Percentiles rank a stretch among this genome's conserved stretches.
Conservation (phyloP, 2,797 vertebrate species). For the Eulemur albifrons region DNA sequence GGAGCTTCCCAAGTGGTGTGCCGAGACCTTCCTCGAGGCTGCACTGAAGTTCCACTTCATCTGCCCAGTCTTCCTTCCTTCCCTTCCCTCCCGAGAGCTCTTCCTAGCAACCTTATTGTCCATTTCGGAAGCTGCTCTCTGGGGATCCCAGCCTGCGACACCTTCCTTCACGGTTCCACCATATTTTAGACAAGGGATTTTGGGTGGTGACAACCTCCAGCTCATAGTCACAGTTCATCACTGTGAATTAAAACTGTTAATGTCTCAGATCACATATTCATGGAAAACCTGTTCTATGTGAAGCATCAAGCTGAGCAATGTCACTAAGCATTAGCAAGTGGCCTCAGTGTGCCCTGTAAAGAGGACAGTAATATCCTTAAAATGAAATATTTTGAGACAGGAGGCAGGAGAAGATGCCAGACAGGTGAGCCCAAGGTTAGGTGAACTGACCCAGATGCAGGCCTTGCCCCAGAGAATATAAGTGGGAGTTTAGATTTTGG, state of each 20-base stretch:
- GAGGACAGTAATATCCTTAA: neutral
- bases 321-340: neutral
- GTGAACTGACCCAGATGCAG: neutral
- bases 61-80: neutral
- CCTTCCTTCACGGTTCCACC: neutral
- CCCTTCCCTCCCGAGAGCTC: neutral
- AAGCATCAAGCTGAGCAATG: neutral
- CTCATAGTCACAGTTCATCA: neutral
- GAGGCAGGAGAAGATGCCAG: neutral
- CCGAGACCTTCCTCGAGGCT: neutral
- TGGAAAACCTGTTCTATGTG: neutral
- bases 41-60: neutral
- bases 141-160: neutral
- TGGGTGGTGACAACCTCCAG: neutral
- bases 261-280: conserved; percentile 41
- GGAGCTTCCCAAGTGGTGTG: neutral
- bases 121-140: neutral
- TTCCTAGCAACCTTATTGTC: neutral
- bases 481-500: neutral
- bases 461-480: neutral
- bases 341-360: neutral
- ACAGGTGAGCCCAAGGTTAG: neutral
- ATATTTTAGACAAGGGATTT: neutral
- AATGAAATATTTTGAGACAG: neutral
- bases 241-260: neutral